phyloP scores from a whole-genome alignment of 2,113 vertebrate species.

The Malurus elegans region DNA sequence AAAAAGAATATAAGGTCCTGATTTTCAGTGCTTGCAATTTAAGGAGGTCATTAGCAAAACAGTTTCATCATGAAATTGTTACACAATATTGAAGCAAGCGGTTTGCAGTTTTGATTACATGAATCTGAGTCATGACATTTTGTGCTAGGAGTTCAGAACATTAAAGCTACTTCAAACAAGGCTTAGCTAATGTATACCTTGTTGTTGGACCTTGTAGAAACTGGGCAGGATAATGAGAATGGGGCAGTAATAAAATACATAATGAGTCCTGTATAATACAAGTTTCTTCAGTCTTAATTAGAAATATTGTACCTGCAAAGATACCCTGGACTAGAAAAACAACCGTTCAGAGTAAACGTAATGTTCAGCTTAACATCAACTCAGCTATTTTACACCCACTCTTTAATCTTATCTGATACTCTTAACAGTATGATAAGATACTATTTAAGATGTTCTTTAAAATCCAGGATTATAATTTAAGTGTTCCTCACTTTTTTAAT shows the following conservation, averaged over 20 bases:
- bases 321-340: background rate
- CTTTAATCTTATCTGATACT: background rate
- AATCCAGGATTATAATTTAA: background rate
- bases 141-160: conserved; percentile 55
- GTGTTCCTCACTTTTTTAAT: conserved; percentile 19
- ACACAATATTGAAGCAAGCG: conserved; percentile 57
- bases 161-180: conserved; percentile 64
- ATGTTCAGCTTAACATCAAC: background rate
- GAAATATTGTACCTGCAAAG: background rate
- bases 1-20: background rate
- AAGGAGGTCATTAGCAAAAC: conserved; percentile 45
- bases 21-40: background rate
- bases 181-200: conserved; percentile 53
- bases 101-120: conserved; percentile 59
- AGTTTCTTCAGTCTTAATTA: conserved; percentile 45
- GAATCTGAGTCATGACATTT: conserved; percentile 64
- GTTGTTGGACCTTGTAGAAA: conserved; percentile 48
- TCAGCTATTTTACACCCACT: background rate
- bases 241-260: conserved; percentile 16
- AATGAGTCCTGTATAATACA: background rate
- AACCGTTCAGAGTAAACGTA: background rate
- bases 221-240: conserved; percentile 31
- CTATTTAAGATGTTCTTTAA: background rate
- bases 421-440: background rate
- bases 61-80: conserved; percentile 49